phyloP scores from a whole-genome alignment of 92 coral and sea anemone genomes.

The Porites lobata region DNA sequence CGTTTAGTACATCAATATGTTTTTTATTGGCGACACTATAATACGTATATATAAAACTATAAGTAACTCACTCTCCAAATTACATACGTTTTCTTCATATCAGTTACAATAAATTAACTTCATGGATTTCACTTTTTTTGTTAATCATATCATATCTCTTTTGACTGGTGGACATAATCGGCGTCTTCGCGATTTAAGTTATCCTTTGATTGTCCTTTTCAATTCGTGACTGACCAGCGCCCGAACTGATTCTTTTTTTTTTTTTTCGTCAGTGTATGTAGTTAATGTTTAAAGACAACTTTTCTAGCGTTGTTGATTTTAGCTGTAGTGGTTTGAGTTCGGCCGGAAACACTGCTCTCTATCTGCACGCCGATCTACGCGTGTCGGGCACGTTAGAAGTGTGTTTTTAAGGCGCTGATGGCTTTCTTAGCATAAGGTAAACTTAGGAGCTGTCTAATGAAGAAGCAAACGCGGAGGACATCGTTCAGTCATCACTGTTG shows the following conservation, averaged over 20 bases:
- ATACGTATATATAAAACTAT: constrained; percentile 3
- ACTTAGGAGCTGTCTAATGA: constrained; percentile 28
- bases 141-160: neutral
- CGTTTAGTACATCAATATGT: constrained; percentile 9
- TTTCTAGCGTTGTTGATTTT: constrained; percentile 52
- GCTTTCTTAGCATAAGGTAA: constrained; percentile 28
- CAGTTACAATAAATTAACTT: constrained; percentile 11
- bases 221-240: constrained; percentile 47
- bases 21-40: neutral
- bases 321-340: constrained; percentile 38
- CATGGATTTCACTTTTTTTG: neutral
- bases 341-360: constrained; percentile 54
- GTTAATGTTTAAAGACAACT: constrained; percentile 34
- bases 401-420: constrained; percentile 50
- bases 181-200: constrained; percentile 7
- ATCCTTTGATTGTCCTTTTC: neutral
- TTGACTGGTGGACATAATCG: neutral
- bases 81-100: neutral
- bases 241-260: neutral
- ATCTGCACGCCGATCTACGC: constrained; percentile 51
- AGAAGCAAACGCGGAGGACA: constrained; percentile 1
- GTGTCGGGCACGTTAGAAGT: constrained; percentile 39
- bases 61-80: neutral
- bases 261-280: constrained; percentile 4
- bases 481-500: constrained; percentile 14